A percentile compares a stretch with the other conserved stretches of the same genome.
These are phyloP conservation scores for Peromyscus aztecus DNA, from an alignment of 2,797 vertebrate genomes.

Conservation along the genomic window DNA sequence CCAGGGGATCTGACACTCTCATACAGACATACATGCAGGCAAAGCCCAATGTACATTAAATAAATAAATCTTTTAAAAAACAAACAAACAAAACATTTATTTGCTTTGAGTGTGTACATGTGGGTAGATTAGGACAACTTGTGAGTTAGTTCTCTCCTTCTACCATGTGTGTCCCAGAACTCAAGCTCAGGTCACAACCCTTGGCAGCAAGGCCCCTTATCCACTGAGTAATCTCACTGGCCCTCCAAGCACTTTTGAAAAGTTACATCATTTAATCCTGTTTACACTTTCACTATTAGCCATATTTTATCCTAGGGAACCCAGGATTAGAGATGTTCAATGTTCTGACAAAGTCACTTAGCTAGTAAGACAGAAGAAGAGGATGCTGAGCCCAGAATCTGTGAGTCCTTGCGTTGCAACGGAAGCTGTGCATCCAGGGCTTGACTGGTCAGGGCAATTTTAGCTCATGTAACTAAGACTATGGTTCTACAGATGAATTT, in stretches of 20 bases:
- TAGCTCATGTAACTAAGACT: slow-evolving; percentile 13
- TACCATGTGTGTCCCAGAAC: no score
- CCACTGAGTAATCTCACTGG: neutral
- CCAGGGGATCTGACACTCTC: no score
- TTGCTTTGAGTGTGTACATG: neutral
- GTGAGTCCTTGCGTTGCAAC: neutral
- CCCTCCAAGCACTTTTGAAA: neutral
- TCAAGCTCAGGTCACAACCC: neutral
- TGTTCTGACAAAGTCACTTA: neutral
- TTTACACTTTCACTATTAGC: neutral
- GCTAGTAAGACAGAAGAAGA: neutral
- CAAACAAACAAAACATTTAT: no score
- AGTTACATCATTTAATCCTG: neutral
- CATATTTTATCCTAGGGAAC: neutral
- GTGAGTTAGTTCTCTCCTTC: neutral
- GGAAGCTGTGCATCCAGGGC: neutral
- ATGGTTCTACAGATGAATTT: neutral
- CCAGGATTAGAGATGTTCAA: neutral
- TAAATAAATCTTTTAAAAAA: no score
- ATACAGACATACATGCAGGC: no score
- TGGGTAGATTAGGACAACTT: neutral
- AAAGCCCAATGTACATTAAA: no score
- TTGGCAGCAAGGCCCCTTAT: neutral
- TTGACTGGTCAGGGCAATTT: neutral
- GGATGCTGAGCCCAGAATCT: neutral